phyloP scores from a whole-genome alignment of 37 sponge, comb jelly and placozoan genomes.

The Theonella swinhoei region DNA sequence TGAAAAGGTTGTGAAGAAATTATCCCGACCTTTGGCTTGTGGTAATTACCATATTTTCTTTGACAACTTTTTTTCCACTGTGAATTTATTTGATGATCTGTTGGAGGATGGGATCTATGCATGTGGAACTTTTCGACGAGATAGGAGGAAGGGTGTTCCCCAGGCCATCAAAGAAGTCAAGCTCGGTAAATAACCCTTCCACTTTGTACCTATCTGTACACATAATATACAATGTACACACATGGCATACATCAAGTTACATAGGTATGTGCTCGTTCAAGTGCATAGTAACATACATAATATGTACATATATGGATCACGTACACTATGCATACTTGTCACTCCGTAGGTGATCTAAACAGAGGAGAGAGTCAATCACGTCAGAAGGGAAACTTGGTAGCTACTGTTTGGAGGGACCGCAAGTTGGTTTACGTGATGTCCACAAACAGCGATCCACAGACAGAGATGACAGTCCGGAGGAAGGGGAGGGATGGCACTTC shows the following conservation, averaged over 20 bases:
- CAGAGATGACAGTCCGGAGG: neutral
- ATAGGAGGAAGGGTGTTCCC: conserved; percentile 27
- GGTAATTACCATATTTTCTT: conserved; percentile 30
- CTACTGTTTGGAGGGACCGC: conserved; percentile 15
- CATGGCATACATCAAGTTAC: no score
- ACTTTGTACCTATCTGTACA: no score
- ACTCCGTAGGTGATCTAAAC: neutral
- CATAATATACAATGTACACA: no score
- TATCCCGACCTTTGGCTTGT: neutral
- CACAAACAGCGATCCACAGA: neutral
- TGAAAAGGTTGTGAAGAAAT: conserved; percentile 12
- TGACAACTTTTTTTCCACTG: no score
- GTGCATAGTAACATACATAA: no score
- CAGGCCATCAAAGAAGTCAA: conserved; percentile 3
- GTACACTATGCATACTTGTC: no score
- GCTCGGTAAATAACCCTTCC: neutral
- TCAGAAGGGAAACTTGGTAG: conserved; percentile 11
- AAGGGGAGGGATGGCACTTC: neutral
- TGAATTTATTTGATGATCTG: neutral
- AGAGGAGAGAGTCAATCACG: neutral
- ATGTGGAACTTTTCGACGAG: conserved; percentile 19
- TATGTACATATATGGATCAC: no score
- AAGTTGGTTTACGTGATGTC: conserved; percentile 8
- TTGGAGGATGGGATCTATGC: conserved; percentile 18
- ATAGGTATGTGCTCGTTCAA: no score